Evolutionary conservation across 2,888 invertebrate species (phyloP).

Genomic region (Perdita meconis): DNA sequence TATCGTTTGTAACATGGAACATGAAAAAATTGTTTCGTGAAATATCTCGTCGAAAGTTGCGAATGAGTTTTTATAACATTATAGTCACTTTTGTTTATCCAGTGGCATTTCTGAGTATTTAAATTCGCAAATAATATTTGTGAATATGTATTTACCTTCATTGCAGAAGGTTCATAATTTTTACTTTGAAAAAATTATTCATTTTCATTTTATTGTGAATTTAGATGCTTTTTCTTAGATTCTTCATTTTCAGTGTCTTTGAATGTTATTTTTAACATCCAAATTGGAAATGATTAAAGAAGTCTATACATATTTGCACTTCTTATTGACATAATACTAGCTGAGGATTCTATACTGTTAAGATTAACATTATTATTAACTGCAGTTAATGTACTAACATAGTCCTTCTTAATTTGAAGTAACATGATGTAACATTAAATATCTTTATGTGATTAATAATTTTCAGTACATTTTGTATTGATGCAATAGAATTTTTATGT

Average conservation of each 20-base stretch:
- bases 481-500: constrained; percentile 22
- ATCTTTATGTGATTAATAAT: constrained; percentile 44
- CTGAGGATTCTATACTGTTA: constrained; percentile 12
- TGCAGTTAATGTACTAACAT: constrained; percentile 27
- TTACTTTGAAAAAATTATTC: constrained; percentile 14
- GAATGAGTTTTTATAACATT: constrained; percentile 12
- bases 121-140: constrained; percentile 34
- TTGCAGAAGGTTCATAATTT: constrained; percentile 21
- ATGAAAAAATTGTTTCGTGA: too few species aligned
- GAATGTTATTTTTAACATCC: not conserved
- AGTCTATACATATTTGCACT: constrained; percentile 10
- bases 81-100: constrained; percentile 27
- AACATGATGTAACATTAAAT: constrained; percentile 11
- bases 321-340: constrained; percentile 18
- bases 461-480: constrained; percentile 39
- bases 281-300: not conserved
- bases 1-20: too few species aligned
- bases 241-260: constrained; percentile 10
- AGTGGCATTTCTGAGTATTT: constrained; percentile 41
- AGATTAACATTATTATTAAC: constrained; percentile 9
- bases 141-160: constrained; percentile 11
- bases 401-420: constrained; percentile 14
- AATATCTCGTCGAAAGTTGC: too few species aligned
- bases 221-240: constrained; percentile 28
- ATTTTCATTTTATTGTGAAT: constrained; percentile 41